These are phyloP conservation scores for Standfussiana lucernea DNA, from an alignment of 2,888 invertebrate species.

Conservation along the genomic window DNA sequence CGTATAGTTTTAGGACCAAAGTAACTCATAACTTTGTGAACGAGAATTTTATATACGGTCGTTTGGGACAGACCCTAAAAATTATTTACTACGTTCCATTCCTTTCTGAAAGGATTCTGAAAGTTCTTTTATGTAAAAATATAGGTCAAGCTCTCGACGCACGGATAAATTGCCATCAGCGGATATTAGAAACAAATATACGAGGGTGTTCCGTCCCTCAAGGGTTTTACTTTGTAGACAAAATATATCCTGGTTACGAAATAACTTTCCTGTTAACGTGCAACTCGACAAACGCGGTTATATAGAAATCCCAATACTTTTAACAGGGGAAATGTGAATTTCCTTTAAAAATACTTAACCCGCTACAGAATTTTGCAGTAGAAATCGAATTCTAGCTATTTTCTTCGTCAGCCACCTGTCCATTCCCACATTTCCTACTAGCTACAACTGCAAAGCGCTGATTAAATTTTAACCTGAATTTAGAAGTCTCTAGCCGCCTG, in stretches of 20 bases:
- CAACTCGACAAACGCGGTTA: neutral
- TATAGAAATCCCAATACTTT: constrained; percentile 16
- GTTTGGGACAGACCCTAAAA: constrained; percentile 59
- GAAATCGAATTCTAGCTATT: constrained; percentile 35
- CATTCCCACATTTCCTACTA: constrained; percentile 28
- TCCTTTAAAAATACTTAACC: constrained; percentile 9
- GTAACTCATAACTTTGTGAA: constrained; percentile 59
- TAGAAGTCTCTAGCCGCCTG: constrained; percentile 33
- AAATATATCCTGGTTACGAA: constrained; percentile 10
- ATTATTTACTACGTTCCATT: constrained; percentile 59
- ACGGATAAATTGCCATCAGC: constrained; percentile 51
- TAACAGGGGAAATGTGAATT: constrained; percentile 16
- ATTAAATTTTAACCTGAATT: constrained; percentile 59
- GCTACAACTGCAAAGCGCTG: constrained; percentile 35
- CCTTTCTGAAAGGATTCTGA: too few species aligned
- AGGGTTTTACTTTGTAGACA: constrained; percentile 27
- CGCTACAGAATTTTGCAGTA: constrained; percentile 7
- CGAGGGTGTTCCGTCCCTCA: constrained; percentile 9
- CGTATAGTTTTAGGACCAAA: constrained; percentile 57
- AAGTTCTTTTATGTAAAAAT: constrained; percentile 58
- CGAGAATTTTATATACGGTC: constrained; percentile 64
- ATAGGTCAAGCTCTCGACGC: constrained; percentile 50
- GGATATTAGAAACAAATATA: constrained; percentile 65
- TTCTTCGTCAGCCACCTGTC: constrained; percentile 31
- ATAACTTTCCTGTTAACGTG: neutral